Evolutionary conservation across 2,888 invertebrate genomes (phyloP), one percentile per base, ranked within the genome.

Genomic region (Odontocerum albicorne): DNA sequence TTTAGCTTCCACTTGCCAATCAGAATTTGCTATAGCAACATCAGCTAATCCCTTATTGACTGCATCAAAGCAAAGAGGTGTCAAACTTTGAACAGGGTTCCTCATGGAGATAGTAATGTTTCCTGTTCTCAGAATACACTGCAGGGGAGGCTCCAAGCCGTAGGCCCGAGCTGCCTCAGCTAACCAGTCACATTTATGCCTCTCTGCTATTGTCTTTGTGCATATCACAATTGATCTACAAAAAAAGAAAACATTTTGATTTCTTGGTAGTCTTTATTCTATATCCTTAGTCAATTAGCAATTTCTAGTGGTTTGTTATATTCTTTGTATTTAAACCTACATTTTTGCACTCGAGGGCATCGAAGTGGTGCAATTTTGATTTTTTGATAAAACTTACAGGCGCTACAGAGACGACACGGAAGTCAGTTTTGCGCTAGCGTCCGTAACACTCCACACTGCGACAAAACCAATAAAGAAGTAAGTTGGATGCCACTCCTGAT

Each of bases 151-250:
- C 59, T 87, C 80, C 0, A 92, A 75, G 1, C 91, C 89, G 64
- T 88, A 85, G 2, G 88, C 87, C 0, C 83, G 78, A 0, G 87
- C 84, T 0, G 88, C 88, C 62, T 88, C 87, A 55, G 85, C 81
- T 65, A 93, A 68, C 84, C 89, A 88, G 1, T 85, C 80, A 67
- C 95, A 95, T 66, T 94, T 94, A 44, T 83, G 79, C 57, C 82
- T 81, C 64, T 88, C 90, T 0, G 86, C 70, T 10, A 84, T 76
- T 0, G 87, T 84, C 0, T 84, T 83, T 0, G 88, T 85, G 66
- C 92, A 92, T 40, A 86, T 67, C 0, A 76, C 76, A 54, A 84
- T 77, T 32, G 82, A 78, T 38, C 77, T 79, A 63, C 45, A 68
- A 33, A 22, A 7, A 31, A 36, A 40, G n/a, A 12, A 2, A 39